Evolutionary conservation across 30 jellyfish, hydroid and myxozoan species (phyloP).

Genomic region (Nemopilema nomurai): DNA sequence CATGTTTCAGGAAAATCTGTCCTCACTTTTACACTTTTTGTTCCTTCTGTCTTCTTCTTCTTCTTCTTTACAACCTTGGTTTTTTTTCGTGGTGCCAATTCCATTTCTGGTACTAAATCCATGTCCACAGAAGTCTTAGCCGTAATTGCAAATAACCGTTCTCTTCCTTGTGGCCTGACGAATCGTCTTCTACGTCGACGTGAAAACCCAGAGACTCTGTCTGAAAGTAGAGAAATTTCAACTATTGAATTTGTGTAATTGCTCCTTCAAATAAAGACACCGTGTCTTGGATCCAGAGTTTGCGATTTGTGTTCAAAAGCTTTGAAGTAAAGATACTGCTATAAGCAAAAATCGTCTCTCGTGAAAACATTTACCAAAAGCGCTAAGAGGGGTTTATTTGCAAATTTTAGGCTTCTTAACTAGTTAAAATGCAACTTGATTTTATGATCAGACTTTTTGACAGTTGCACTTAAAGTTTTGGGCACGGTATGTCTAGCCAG

Average conservation of each 20-base stretch:
- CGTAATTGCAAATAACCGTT: not conserved
- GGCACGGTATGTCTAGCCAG: not conserved
- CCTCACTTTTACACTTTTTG: not conserved
- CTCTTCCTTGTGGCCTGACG: not conserved
- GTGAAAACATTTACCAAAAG: too few species aligned
- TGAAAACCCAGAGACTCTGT: not conserved
- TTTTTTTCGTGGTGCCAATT: not conserved
- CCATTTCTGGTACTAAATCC: not conserved
- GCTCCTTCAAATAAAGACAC: too few species aligned
- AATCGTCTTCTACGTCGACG: not conserved
- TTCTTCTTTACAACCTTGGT: not conserved
- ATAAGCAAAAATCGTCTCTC: too few species aligned
- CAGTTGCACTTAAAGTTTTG: too few species aligned
- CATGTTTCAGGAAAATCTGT: slow-evolving; percentile 21
- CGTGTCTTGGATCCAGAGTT: too few species aligned
- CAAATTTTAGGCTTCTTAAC: too few species aligned
- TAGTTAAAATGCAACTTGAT: too few species aligned
- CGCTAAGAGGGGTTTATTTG: too few species aligned
- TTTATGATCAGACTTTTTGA: too few species aligned
- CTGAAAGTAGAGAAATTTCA: not conserved
- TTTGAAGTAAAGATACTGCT: too few species aligned
- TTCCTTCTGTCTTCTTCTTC: not conserved
- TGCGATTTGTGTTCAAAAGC: too few species aligned
- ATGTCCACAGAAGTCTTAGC: too few species aligned
- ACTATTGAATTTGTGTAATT: not conserved